These are phyloP conservation scores for Acanthosepion pharaonis DNA, from an alignment of 2,888 invertebrate species.

Conservation along the genomic window DNA sequence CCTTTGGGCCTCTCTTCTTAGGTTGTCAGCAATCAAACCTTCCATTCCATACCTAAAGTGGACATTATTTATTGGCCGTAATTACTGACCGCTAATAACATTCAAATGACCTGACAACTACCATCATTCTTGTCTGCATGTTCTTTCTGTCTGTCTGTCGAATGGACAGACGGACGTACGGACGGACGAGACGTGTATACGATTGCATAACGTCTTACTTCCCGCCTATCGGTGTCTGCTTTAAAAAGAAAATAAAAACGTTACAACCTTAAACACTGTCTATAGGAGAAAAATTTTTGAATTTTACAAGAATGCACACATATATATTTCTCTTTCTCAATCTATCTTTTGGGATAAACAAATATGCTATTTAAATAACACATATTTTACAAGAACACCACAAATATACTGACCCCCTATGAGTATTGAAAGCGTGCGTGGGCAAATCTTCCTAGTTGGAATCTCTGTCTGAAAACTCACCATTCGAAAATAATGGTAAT, in stretches of 20 bases:
- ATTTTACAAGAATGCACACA: not conserved
- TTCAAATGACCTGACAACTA: constrained; percentile 20
- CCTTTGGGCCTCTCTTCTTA: not conserved
- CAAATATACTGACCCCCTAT: too few relatives aligned
- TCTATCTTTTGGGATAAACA: too few relatives aligned
- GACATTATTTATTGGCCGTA: constrained; percentile 22
- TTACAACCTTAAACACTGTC: not conserved
- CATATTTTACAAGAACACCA: too few relatives aligned
- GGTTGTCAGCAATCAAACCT: not conserved
- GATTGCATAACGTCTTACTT: not conserved
- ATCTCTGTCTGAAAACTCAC: too few relatives aligned
- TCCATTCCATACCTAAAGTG: not conserved
- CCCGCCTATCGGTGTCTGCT: not conserved
- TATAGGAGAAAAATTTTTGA: not conserved
- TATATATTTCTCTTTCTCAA: not conserved
- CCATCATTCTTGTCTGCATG: constrained; percentile 33
- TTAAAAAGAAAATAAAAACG: not conserved
- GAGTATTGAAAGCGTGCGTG: too few relatives aligned
- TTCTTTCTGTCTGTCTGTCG: not conserved
- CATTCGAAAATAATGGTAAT: too few relatives aligned
- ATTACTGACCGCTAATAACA: constrained; percentile 33
- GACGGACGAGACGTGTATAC: not conserved
- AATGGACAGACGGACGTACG: not conserved
- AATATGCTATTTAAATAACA: too few relatives aligned
- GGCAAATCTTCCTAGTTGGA: too few relatives aligned